Percentiles rank a stretch among this genome's conserved stretches.
Evolutionary conservation across 92 coral and sea anemone species (phyloP).

Genomic region (Actinostola sp.): DNA sequence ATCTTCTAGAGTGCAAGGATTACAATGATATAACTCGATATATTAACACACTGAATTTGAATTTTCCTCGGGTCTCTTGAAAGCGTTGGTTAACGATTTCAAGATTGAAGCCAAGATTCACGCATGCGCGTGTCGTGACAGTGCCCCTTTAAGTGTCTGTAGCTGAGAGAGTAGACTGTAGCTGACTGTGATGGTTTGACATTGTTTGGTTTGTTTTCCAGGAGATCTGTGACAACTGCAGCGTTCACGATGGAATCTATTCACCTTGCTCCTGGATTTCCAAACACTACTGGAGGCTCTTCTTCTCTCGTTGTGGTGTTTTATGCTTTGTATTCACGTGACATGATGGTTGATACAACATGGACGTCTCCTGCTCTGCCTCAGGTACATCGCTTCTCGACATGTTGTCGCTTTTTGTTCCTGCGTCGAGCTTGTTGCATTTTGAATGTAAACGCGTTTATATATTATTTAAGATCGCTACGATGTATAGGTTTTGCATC

Average conservation of each 20-base stretch:
- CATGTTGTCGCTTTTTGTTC: not conserved
- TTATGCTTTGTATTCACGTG: slow-evolving; percentile 28
- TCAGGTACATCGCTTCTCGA: slow-evolving; percentile 15
- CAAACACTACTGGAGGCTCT: slow-evolving; percentile 7
- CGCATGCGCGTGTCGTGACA: no score
- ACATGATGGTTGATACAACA: slow-evolving; percentile 11
- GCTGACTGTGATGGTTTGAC: not conserved
- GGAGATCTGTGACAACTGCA: slow-evolving; percentile 10
- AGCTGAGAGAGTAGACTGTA: no score
- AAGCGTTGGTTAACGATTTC: no score
- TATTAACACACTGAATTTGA: no score
- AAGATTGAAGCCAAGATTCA: no score
- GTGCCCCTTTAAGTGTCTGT: no score
- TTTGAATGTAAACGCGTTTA: not conserved
- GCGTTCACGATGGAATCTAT: slow-evolving; percentile 11
- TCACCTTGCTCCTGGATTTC: slow-evolving; percentile 45
- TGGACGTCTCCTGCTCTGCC: slow-evolving; percentile 27
- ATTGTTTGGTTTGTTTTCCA: not conserved
- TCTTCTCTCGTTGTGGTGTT: slow-evolving; percentile 13
- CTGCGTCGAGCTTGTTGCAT: no score
- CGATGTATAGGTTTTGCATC: no score
- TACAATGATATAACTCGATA: no score
- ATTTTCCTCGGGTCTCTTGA: no score
- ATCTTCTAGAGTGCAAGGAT: no score
- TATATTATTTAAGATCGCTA: no score